Evolutionary conservation across 2,888 invertebrate species (phyloP), one percentile per base, ranked within the genome.

Genomic region (Azorinus chamasolen): DNA sequence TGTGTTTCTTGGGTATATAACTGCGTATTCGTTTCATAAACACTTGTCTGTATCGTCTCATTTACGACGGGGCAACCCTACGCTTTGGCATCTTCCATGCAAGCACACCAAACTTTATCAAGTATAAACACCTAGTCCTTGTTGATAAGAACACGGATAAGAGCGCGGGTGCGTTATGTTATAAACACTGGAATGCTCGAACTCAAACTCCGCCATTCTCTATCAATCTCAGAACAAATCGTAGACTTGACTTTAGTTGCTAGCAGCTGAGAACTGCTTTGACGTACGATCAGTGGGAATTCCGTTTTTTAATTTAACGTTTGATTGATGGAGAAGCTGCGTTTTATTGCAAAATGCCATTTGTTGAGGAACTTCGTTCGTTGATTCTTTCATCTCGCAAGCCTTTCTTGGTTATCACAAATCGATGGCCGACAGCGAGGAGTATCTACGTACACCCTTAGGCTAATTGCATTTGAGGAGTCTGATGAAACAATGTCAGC

Each of bases 311-410:
- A 32, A 32, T 6, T 32, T 32, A 32, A 32, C 32, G 32, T 32
- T 57, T 57, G 61, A 61, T 61, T 61, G 61, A 61, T 46, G 39
- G 61, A 6, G 39, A 24, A 61, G 61, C 61, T 61, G 61, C 22
- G 61, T 32, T 61, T 61, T 61, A 46, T 46, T 61, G 37, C 32
- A 32, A 32, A 32, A 32, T 32, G 32, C 32, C 32, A 32, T 32
- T 32, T 32, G 32, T 32, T 32, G 32, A 32, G 32, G 32, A 32
- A 32, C 32, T 32, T 32, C 32, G 32, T 32, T 32, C 32, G 4
- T 10, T 32, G 32, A 32, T 32, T 32, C 32, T 32, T 32, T 32
- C 32, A 32, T 32, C 32, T 32, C 32, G 10, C 32, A 4, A 32
- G 32, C 10, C 32, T 32, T 32, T 32, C 32, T 32, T 32, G 32